Percentiles rank a stretch among this genome's conserved stretches.
Conservation (phyloP, 1,140 invertebrate species). For the Ectropis grisescens region DNA sequence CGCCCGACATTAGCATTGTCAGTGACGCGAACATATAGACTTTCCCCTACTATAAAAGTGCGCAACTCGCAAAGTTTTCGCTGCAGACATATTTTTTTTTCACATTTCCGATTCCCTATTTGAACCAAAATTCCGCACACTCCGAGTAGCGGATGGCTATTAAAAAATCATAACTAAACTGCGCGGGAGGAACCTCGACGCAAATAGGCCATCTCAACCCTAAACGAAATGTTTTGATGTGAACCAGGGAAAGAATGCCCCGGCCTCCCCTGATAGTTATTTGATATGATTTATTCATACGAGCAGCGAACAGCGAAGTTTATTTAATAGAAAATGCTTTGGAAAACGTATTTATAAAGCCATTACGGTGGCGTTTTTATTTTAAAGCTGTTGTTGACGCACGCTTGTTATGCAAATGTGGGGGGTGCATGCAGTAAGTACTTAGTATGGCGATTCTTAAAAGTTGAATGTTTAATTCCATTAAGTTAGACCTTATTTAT, state of each 20-base stretch:
- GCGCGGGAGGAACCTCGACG: constrained; percentile 6
- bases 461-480: no score
- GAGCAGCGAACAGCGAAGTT: constrained; percentile 45
- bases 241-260: constrained; percentile 29
- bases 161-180: constrained; percentile 22
- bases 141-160: constrained; percentile 8
- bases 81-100: no score
- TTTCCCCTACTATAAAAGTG: no score
- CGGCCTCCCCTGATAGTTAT: constrained; percentile 59
- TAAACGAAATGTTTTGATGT: constrained; percentile 28
- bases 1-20: no score
- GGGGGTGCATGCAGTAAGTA: no score
- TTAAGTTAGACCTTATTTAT: no score
- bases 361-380: constrained; percentile 40
- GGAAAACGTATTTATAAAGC: constrained; percentile 60
- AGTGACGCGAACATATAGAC: no score
- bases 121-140: no score
- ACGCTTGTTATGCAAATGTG: constrained; percentile 47
- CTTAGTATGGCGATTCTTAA: no score
- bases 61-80: no score
- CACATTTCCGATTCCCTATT: no score
- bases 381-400: constrained; percentile 36
- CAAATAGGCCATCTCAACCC: constrained; percentile 23
- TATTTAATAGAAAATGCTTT: constrained; percentile 62
- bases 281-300: constrained; percentile 66